These are phyloP conservation scores for Brenthis hecate DNA, from an alignment of 2,888 invertebrate genomes.

Conservation along the genomic window DNA sequence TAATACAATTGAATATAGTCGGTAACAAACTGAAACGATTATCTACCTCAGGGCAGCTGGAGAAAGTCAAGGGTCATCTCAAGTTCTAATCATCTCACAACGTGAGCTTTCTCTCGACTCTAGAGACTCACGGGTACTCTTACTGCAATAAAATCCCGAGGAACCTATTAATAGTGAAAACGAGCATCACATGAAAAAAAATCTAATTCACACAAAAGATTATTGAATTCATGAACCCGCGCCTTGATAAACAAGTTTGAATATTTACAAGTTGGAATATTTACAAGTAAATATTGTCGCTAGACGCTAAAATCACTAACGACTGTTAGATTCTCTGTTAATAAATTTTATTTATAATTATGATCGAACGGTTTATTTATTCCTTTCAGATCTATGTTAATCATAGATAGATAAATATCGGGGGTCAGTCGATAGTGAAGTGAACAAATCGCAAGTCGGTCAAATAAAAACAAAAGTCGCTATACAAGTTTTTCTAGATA, in stretches of 20 bases:
- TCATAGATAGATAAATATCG: not conserved
- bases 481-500: conserved; percentile 72
- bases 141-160: not conserved
- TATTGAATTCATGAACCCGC: not conserved
- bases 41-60: conserved; percentile 51
- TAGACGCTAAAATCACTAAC: too few species aligned
- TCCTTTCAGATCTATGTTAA: too few species aligned
- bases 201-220: too few species aligned
- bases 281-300: too few species aligned
- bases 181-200: too few species aligned
- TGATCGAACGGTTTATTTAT: too few species aligned
- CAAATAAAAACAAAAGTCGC: conserved; percentile 76
- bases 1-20: conserved; percentile 5
- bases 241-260: too few species aligned
- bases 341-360: too few species aligned
- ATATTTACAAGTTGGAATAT: too few species aligned
- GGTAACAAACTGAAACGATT: conserved; percentile 26
- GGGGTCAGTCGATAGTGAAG: conserved; percentile 47
- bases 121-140: conserved; percentile 48
- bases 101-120: conserved; percentile 65
- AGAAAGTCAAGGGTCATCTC: conserved; percentile 73
- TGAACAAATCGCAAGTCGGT: conserved; percentile 47
- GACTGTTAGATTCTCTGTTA: too few species aligned
- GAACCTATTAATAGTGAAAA: not conserved
- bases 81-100: conserved; percentile 34